Base-by-base conservation (phyloP, 2,113 vertebrate species). In the Cynopterus brachyotis region DNA sequence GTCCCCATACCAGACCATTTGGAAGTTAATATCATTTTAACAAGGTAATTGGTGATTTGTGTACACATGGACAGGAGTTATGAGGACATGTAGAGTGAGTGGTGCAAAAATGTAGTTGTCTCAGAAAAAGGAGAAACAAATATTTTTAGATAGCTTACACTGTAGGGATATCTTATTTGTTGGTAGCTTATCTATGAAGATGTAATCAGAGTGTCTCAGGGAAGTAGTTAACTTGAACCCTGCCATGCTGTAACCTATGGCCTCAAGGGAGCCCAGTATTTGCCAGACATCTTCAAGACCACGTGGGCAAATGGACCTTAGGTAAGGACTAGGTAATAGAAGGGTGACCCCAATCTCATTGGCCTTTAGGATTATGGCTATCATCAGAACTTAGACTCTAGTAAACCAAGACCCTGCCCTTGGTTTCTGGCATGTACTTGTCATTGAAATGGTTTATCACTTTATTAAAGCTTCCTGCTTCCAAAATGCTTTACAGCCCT, bases 201-300 rank as follows among this genome's bases (percentile, higher is more conserved):
- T 75, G 47, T n/a, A 95, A 96, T 57, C n/a, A 82, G 32, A 83
- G 6, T 87, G 79, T 83, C 72, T 96, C 67, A 67, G 53, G 70
- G 93, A 97, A 94, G 32, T 55, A 89, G 87, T 97, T 72, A 59
- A 66, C 40, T 13, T 80, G 97, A 55, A 92, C 75, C 57, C 95
- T 81, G 89, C 35, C 40, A 22, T 81, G 10, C 30, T 72, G 13
- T 93, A 93, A 91, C 92, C 72, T 84, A 1, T 22, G 42, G 94
- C 53, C 62, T 93, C 96, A 90, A 26, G 22, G 19, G 62, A 79
- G 62, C 30, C 85, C 53, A 96, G 20, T 95, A 75, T 81, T 96
- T 57, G 13, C 2, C 30, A 93, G 79, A 40, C 88, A 81, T 20
- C n/a, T 81, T 69, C 82, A 93, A 83, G 96, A 94, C 95, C 60